A percentile compares a stretch with the other conserved stretches of the same genome.
Conservation (phyloP, 2,888 invertebrate genomes). For the Linhomoeus sp. region DNA sequence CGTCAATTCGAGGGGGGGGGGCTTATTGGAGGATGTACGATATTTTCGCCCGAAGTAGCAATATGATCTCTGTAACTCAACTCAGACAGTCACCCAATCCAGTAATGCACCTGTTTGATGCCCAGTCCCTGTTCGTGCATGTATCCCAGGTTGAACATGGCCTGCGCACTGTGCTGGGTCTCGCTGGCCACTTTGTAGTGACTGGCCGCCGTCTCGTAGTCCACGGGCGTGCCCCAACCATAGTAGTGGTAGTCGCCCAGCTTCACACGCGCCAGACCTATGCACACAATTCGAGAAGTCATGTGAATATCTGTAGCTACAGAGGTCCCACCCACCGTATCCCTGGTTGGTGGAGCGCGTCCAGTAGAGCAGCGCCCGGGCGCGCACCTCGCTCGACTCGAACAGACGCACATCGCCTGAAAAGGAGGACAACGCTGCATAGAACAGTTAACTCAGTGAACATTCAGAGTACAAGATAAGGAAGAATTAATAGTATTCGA, state of each 20-base stretch:
- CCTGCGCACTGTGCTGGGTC: slow-evolving; percentile 83
- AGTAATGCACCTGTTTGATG: slow-evolving; percentile 47
- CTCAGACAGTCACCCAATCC: no score
- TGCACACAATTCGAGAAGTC: no score
- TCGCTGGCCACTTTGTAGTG: slow-evolving; percentile 67
- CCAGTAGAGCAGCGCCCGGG: slow-evolving; percentile 78
- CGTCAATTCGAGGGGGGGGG: no score
- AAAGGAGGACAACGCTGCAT: no score
- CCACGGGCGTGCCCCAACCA: slow-evolving; percentile 71
- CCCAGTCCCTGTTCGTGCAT: slow-evolving; percentile 97
- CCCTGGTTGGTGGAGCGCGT: slow-evolving; percentile 80
- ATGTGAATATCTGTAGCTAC: no score
- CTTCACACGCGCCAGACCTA: slow-evolving; percentile 51
- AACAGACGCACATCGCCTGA: slow-evolving; percentile 44
- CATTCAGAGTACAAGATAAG: no score
- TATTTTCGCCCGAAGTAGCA: no score
- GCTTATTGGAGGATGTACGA: no score
- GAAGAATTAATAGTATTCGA: no score
- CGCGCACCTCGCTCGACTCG: slow-evolving; percentile 45
- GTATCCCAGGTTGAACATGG: slow-evolving; percentile 96
- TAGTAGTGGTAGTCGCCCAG: slow-evolving; percentile 97
- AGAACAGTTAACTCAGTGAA: no score
- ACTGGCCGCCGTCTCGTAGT: slow-evolving; percentile 73
- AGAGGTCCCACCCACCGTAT: no score
- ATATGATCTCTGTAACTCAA: no score